phyloP scores from a whole-genome alignment of 1,140 invertebrate genomes.

The Caerostris darwini region DNA sequence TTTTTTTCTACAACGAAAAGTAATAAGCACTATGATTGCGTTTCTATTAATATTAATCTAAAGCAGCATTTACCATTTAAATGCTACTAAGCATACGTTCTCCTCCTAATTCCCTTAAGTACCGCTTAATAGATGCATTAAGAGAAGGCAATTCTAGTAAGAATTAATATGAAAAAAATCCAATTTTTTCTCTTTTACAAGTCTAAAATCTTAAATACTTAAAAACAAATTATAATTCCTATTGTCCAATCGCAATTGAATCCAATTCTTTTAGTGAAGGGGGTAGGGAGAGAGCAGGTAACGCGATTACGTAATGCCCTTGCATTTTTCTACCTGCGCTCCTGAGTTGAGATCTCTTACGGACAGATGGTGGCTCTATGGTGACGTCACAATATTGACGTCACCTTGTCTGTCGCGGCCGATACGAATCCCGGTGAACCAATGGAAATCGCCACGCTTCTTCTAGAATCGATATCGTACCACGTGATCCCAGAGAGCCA shows the following conservation, averaged over 20 bases:
- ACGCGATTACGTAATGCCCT: constrained; percentile 67
- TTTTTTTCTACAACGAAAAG: no score
- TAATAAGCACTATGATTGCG: background rate
- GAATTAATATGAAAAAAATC: background rate
- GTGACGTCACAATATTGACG: constrained; percentile 75
- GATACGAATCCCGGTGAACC: constrained; percentile 63
- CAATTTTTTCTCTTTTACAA: background rate
- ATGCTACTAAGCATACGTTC: no score
- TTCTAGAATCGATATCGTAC: constrained; percentile 55
- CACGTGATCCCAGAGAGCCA: constrained; percentile 50
- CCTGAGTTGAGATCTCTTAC: constrained; percentile 27
- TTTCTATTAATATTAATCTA: background rate
- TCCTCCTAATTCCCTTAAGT: background rate
- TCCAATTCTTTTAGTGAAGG: background rate
- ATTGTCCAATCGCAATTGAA: background rate
- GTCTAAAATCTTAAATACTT: background rate
- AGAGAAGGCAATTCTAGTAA: background rate
- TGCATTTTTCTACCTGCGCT: constrained; percentile 72
- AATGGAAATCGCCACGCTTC: constrained; percentile 69
- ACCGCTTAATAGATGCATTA: background rate
- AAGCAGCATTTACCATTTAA: background rate
- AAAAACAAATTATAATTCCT: background rate
- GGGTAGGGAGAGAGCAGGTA: constrained; percentile 43
- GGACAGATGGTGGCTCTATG: constrained; percentile 53
- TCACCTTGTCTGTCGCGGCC: constrained; percentile 73